Evolutionary conservation across 2,797 vertebrate species (phyloP).

Genomic region (Lithobates pipiens): DNA sequence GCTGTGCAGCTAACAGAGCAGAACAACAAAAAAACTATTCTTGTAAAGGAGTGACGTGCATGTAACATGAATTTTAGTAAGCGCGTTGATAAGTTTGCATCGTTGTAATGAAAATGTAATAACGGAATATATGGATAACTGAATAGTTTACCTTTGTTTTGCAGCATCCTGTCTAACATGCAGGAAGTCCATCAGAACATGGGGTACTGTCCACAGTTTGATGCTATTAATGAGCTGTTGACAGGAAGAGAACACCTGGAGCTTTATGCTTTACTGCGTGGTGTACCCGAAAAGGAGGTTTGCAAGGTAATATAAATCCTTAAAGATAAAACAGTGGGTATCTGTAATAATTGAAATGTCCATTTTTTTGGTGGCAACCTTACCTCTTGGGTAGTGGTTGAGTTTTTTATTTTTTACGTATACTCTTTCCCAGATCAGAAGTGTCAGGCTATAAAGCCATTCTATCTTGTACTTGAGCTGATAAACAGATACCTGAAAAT

Average conservation of each 20-base stretch:
- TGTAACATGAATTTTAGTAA: neutral
- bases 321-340: neutral
- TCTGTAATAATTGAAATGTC: too few relatives aligned
- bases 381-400: too few relatives aligned
- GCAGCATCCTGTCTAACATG: conserved; percentile 90
- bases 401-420: too few relatives aligned
- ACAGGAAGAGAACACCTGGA: conserved; percentile 95
- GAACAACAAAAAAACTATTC: neutral
- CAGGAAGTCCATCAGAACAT: conserved; percentile 92
- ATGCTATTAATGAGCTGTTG: conserved; percentile 93
- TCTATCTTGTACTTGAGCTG: too few relatives aligned
- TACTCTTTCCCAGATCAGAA: too few relatives aligned
- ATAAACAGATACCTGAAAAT: too few relatives aligned
- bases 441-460: too few relatives aligned
- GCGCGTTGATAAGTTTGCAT: too few relatives aligned
- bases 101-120: neutral
- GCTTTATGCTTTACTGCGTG: conserved; percentile 91
- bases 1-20: neutral
- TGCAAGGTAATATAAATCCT: conserved; percentile 81
- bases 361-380: too few relatives aligned
- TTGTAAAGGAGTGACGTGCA: neutral
- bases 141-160: neutral
- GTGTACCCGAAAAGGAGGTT: conserved; percentile 91
- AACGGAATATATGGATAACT: neutral
- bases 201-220: conserved; percentile 98